phyloP scores from a whole-genome alignment of 2,888 invertebrate species.

The Odiellus spinosus region DNA sequence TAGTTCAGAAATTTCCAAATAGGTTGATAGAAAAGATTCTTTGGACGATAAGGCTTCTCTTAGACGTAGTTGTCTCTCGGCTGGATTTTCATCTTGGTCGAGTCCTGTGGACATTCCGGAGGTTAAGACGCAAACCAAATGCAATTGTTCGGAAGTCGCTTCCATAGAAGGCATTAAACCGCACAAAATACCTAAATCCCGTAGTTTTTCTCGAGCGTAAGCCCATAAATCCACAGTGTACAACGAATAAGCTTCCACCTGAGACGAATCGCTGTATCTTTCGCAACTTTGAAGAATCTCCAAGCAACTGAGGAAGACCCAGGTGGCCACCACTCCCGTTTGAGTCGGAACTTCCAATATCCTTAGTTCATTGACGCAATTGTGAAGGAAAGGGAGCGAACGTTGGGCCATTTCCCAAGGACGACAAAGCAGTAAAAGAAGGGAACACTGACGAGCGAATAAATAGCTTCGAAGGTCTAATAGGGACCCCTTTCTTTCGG shows the following conservation, averaged over 20 bases:
- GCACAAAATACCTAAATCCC: slow-evolving; percentile 70
- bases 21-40: slow-evolving; percentile 72
- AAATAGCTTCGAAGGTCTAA: slow-evolving; percentile 84
- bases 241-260: slow-evolving; percentile 53
- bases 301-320: slow-evolving; percentile 79
- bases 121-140: slow-evolving; percentile 72
- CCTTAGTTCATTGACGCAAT: slow-evolving; percentile 65
- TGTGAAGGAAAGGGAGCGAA: slow-evolving; percentile 75
- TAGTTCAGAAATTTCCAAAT: slow-evolving; percentile 71
- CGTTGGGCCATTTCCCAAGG: slow-evolving; percentile 82
- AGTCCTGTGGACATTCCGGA: slow-evolving; percentile 66
- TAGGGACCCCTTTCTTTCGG: slow-evolving; percentile 45
- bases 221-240: slow-evolving; percentile 75
- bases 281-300: slow-evolving; percentile 67
- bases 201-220: slow-evolving; percentile 71
- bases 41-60: slow-evolving; percentile 81
- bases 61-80: slow-evolving; percentile 58
- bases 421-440: slow-evolving; percentile 41
- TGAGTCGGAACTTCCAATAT: slow-evolving; percentile 59
- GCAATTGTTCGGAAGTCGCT: slow-evolving; percentile 72
- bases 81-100: slow-evolving; percentile 15
- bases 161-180: slow-evolving; percentile 65
- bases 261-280: slow-evolving; percentile 25
- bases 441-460: slow-evolving; percentile 77
- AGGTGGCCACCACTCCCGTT: slow-evolving; percentile 71